Evolutionary conservation across 2,113 vertebrate genomes (phyloP).

Genomic region (Origma solitaria): DNA sequence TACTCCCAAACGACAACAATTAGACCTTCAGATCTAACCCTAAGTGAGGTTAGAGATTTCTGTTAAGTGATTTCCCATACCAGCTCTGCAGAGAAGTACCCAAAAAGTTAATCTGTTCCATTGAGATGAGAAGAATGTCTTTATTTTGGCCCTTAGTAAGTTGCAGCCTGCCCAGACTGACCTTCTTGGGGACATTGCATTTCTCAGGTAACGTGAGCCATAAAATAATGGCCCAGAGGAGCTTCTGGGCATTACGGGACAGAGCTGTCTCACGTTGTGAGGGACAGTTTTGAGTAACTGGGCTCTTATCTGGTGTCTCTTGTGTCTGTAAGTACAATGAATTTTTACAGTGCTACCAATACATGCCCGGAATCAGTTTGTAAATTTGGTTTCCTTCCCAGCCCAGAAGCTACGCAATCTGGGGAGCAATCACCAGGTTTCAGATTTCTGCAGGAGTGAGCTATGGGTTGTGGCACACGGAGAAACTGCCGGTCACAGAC

Average conservation of each 20-base stretch:
- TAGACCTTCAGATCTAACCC: background rate
- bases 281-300: background rate
- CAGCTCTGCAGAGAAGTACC: background rate
- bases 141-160: background rate
- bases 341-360: background rate
- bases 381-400: background rate
- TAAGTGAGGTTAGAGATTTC: slow-evolving; percentile 34
- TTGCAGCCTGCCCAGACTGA: background rate
- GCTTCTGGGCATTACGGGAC: background rate
- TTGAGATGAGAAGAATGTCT: background rate
- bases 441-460: background rate
- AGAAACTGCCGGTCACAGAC: background rate
- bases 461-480: accelerated
- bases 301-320: background rate
- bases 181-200: background rate
- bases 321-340: background rate
- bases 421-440: background rate
- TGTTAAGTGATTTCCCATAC: slow-evolving; percentile 16
- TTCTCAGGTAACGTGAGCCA: background rate
- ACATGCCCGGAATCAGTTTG: background rate
- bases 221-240: background rate
- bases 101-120: background rate
- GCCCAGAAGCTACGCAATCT: background rate
- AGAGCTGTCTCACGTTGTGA: accelerated
- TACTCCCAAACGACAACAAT: background rate